These are phyloP conservation scores for Epizoanthus stellaris DNA, from an alignment of 92 coral and sea anemone genomes.

Conservation along the genomic window DNA sequence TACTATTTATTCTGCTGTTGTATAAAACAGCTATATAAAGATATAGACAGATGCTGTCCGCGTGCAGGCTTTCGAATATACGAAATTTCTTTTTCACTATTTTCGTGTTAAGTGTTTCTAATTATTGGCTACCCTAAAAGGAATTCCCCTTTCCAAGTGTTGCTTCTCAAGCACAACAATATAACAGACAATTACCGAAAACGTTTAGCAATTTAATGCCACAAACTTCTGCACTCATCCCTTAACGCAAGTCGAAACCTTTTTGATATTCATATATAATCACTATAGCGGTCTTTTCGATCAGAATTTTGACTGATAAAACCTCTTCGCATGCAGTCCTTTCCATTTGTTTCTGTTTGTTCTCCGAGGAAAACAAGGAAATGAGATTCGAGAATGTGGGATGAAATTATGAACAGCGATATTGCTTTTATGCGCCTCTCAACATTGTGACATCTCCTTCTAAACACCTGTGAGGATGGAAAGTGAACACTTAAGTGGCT, in stretches of 20 bases:
- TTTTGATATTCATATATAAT: neutral
- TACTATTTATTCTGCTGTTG: neutral
- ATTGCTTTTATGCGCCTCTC: slow-evolving; percentile 9
- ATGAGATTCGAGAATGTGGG: slow-evolving; percentile 45
- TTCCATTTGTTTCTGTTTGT: slow-evolving; percentile 24
- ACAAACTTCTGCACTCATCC: neutral
- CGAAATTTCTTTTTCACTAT: neutral
- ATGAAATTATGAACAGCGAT: neutral
- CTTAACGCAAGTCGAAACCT: neutral
- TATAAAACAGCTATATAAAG: neutral
- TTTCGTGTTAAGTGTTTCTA: slow-evolving; percentile 13
- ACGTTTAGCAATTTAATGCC: too few relatives aligned
- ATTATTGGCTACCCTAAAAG: neutral
- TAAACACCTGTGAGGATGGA: slow-evolving; percentile 14
- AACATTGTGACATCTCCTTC: slow-evolving; percentile 13
- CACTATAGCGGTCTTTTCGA: neutral
- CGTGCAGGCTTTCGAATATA: neutral
- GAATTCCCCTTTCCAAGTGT: neutral
- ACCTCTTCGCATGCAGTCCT: neutral
- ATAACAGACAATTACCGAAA: too few relatives aligned
- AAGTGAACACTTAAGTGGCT: slow-evolving; percentile 13
- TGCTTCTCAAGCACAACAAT: too few relatives aligned
- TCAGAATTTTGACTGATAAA: neutral
- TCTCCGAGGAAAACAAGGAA: slow-evolving; percentile 30
- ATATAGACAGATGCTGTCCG: too few relatives aligned